Conservation (phyloP, 1,140 invertebrate species). For the Argopecten irradians region DNA sequence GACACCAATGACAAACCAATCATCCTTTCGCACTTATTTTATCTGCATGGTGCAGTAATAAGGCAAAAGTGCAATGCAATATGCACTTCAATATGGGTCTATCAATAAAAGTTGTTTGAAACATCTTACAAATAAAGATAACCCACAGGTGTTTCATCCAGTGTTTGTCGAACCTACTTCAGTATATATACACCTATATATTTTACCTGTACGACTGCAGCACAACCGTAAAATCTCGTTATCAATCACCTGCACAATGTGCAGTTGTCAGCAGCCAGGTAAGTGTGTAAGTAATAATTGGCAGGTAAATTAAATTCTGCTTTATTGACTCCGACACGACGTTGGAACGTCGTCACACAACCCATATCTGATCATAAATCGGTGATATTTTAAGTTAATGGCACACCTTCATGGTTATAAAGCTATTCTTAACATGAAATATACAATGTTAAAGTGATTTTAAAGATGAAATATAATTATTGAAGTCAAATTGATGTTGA, state of each 20-base stretch:
- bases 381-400: background rate
- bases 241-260: background rate
- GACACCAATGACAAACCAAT: too few relatives aligned
- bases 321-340: background rate
- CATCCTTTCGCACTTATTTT: too few relatives aligned
- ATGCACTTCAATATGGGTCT: background rate
- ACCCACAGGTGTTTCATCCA: background rate
- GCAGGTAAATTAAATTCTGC: background rate
- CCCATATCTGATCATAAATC: background rate
- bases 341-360: background rate
- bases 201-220: background rate
- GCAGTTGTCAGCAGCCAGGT: background rate
- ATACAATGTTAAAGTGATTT: too few relatives aligned
- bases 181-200: background rate
- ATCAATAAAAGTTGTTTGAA: background rate
- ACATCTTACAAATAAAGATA: background rate
- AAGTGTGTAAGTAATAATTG: background rate
- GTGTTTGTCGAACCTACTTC: background rate
- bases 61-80: background rate
- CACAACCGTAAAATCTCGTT: background rate
- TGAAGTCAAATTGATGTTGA: background rate
- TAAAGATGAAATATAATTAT: slow-evolving; percentile 3
- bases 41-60: too few relatives aligned
- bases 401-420: background rate
- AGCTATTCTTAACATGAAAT: background rate